phyloP scores from a whole-genome alignment of 1,140 invertebrate species.

The Ceratina japonica region DNA sequence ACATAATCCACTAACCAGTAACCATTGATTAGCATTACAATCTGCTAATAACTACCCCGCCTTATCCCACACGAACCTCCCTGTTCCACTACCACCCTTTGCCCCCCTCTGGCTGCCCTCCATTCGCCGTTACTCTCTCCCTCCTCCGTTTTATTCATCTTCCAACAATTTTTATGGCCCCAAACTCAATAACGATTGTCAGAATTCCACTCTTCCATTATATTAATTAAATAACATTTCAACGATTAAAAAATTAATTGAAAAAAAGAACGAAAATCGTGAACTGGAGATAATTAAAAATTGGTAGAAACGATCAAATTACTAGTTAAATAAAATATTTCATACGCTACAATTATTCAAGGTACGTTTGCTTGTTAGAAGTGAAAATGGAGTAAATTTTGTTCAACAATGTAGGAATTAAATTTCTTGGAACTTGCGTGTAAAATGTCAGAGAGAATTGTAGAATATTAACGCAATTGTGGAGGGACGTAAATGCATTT shows the following conservation, averaged over 20 bases:
- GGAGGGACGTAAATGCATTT: no score
- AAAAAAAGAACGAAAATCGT: no score
- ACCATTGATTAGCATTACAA: conserved; percentile 79
- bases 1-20: conserved; percentile 75
- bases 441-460: no score
- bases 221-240: conserved; percentile 26
- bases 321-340: no score
- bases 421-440: no score
- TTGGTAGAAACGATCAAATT: no score
- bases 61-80: conserved; percentile 8
- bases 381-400: no score
- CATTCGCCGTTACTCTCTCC: background rate
- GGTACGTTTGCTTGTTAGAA: no score
- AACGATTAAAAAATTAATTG: background rate
- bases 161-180: conserved; percentile 18
- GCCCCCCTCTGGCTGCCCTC: background rate
- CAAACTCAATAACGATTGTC: background rate
- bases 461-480: no score
- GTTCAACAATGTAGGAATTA: no score
- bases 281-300: no score
- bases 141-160: background rate
- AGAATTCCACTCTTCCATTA: background rate
- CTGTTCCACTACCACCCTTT: conserved; percentile 17
- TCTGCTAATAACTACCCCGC: conserved; percentile 73
- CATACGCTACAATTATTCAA: no score